Evolutionary conservation across 2,888 invertebrate genomes (phyloP).

Genomic region (Vandiemenella viatica): DNA sequence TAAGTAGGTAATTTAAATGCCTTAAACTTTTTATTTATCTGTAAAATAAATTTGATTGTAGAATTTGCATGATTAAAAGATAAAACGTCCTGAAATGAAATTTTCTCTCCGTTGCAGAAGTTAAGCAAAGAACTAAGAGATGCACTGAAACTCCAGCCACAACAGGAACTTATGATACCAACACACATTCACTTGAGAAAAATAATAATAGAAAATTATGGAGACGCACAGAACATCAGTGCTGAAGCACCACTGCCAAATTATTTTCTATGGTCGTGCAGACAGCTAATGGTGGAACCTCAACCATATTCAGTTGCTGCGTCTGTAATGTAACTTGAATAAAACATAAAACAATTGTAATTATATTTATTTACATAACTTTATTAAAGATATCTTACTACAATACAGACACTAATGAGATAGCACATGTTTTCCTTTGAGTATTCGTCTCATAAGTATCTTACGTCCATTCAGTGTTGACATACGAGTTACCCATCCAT

Average conservation of each 20-base stretch:
- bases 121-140: background rate
- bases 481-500: slow-evolving; percentile 56
- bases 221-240: background rate
- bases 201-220: background rate
- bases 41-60: too few species aligned
- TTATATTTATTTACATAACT: too few species aligned
- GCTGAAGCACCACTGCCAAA: background rate
- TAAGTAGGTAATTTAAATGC: too few species aligned
- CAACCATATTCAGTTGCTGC: too few species aligned
- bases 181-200: background rate
- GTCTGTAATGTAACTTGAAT: too few species aligned
- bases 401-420: too few species aligned
- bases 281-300: background rate
- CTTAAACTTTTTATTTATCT: too few species aligned
- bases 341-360: too few species aligned
- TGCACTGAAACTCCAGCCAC: background rate
- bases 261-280: background rate
- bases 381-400: too few species aligned
- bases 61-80: too few species aligned
- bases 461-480: slow-evolving; percentile 51
- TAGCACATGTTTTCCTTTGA: slow-evolving; percentile 55
- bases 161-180: background rate
- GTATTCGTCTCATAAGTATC: slow-evolving; percentile 55
- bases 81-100: too few species aligned
- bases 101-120: background rate